Percentiles rank a stretch among this genome's conserved stretches.
Conservation (phyloP, 2,797 vertebrate species). For the Dendrocincla fuliginosa region DNA sequence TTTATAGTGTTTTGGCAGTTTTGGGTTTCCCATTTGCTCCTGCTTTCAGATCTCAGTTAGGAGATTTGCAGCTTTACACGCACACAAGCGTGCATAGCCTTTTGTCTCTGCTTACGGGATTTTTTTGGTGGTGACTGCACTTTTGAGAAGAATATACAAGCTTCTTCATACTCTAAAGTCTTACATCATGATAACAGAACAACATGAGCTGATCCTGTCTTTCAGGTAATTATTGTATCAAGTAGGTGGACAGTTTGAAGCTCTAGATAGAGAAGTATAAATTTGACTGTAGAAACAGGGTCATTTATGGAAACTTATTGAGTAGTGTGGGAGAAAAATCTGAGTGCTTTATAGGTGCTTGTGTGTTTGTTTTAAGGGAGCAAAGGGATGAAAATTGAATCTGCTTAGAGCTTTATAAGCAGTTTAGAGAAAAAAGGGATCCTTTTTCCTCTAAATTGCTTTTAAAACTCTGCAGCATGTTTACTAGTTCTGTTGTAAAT, state of each 20-base stretch:
- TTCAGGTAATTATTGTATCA: not conserved
- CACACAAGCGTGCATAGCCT: rapidly evolving
- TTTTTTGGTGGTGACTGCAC: not conserved
- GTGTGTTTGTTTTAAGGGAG: not conserved
- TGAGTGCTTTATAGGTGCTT: not conserved
- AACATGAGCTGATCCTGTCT: not conserved
- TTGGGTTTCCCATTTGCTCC: not conserved
- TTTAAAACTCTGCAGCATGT: not conserved
- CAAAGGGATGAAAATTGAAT: not conserved
- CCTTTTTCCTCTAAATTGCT: not conserved
- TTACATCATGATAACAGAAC: not conserved
- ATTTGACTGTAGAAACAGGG: not conserved
- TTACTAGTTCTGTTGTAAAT: not conserved
- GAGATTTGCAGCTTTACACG: not conserved
- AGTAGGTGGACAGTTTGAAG: not conserved
- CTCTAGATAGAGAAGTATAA: not conserved
- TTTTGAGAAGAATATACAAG: not conserved
- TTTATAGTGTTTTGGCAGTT: not conserved
- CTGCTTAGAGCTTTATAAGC: not conserved
- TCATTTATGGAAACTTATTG: not conserved
- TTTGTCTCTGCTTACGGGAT: not conserved
- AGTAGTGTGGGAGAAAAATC: not conserved
- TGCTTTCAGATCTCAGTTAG: not conserved
- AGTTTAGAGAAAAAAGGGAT: not conserved
- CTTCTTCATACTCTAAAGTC: not conserved